These are phyloP conservation scores for Trichomalopsis sarcophagae DNA, from an alignment of 1,140 invertebrate genomes.

Conservation along the genomic window DNA sequence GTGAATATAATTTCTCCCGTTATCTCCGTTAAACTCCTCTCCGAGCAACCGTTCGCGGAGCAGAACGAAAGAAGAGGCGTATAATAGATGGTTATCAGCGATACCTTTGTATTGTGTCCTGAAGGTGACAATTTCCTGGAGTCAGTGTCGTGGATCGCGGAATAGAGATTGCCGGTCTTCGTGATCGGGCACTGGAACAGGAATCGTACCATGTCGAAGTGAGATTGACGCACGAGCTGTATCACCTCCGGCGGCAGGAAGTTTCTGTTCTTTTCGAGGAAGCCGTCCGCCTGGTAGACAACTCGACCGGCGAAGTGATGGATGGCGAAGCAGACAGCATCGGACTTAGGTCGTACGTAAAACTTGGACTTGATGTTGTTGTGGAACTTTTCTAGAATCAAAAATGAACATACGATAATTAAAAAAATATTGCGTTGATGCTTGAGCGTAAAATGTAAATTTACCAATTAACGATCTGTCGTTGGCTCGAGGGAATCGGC, in stretches of 20 bases:
- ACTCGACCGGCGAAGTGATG: constrained; percentile 87
- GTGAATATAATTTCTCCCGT: not conserved
- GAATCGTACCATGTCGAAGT: constrained; percentile 83
- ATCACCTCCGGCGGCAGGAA: constrained; percentile 88
- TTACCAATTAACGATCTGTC: constrained; percentile 85
- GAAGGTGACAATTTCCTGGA: constrained; percentile 68
- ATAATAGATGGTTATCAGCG: constrained; percentile 41
- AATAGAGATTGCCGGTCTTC: constrained; percentile 86
- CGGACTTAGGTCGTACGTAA: constrained; percentile 86
- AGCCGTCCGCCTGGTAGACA: constrained; percentile 85
- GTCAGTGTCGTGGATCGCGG: constrained; percentile 75
- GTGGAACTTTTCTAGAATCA: constrained; percentile 86
- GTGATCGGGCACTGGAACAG: constrained; percentile 89
- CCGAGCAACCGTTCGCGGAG: not conserved
- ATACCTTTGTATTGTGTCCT: constrained; percentile 68
- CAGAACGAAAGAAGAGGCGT: not conserved
- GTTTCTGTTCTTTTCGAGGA: constrained; percentile 90
- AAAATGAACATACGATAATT: not conserved
- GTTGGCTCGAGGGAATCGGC: constrained; percentile 83
- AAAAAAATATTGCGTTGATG: not conserved
- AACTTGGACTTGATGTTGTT: constrained; percentile 85
- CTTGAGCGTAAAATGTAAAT: constrained; percentile 29
- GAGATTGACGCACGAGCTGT: constrained; percentile 84
- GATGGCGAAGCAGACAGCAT: constrained; percentile 83
- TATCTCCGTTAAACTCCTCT: not conserved